Conservation (phyloP, 2,888 invertebrate species). For the Oeneis ivallda region DNA sequence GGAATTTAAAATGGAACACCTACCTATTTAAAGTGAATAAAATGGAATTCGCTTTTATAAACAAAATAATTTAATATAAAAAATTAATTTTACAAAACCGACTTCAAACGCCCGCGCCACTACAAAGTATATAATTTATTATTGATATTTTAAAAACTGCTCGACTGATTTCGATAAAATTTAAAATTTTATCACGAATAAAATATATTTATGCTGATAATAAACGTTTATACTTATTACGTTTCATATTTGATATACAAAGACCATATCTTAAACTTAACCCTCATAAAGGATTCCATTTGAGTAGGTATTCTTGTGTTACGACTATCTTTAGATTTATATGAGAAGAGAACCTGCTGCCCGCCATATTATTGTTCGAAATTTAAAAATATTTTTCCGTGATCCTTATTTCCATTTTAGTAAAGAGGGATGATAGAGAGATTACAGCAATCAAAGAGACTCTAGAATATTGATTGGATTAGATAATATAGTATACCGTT, state of each 20-base stretch:
- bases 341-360: conserved; percentile 72
- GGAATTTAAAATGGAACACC: no score
- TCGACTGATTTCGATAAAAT: no score
- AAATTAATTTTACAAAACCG: no score
- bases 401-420: no score
- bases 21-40: no score
- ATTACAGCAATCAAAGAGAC: conserved; percentile 49
- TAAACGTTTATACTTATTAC: neutral
- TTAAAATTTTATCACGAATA: neutral
- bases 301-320: conserved; percentile 68
- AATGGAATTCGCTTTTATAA: no score
- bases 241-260: conserved; percentile 33
- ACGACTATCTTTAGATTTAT: conserved; percentile 78
- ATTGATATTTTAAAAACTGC: no score
- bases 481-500: no score
- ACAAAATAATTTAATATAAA: no score
- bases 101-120: no score
- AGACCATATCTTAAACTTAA: conserved; percentile 51
- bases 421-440: no score
- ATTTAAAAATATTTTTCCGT: conserved; percentile 74
- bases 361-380: conserved; percentile 74
- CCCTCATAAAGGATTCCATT: conserved; percentile 76
- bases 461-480: conserved; percentile 51
- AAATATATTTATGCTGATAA: neutral
- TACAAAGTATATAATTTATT: no score